A percentile compares a stretch with the other conserved stretches of the same genome.
Conservation (phyloP, 2,888 invertebrate species). For the Neuroscelio doddi region DNA sequence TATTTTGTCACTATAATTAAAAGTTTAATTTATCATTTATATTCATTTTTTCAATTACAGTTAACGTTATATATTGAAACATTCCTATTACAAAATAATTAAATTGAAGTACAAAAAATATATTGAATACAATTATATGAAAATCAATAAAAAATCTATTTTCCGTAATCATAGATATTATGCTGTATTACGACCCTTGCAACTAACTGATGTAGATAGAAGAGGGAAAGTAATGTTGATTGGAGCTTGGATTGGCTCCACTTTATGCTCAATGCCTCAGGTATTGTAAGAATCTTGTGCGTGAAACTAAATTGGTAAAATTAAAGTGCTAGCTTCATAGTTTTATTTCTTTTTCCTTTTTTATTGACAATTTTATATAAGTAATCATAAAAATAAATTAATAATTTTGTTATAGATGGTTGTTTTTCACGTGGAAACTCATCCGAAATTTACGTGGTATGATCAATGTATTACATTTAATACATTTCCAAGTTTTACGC, state of each 20-base stretch:
- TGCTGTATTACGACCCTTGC: slow-evolving; percentile 87
- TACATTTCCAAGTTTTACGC: slow-evolving; percentile 80
- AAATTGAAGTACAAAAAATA: slow-evolving; percentile 1
- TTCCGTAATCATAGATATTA: slow-evolving; percentile 79
- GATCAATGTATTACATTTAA: slow-evolving; percentile 93
- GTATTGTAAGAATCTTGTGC: too few species aligned
- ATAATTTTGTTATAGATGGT: slow-evolving; percentile 75
- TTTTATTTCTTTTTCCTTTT: too few species aligned
- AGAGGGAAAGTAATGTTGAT: slow-evolving; percentile 85
- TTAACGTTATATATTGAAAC: too few species aligned
- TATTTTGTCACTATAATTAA: too few species aligned
- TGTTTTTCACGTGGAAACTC: slow-evolving; percentile 89
- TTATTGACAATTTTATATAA: too few species aligned
- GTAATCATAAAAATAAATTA: too few species aligned
- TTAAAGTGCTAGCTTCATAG: too few species aligned
- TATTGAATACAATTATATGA: slow-evolving; percentile 1
- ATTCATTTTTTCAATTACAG: too few species aligned
- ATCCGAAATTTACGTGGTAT: slow-evolving; percentile 89
- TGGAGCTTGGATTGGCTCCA: slow-evolving; percentile 86
- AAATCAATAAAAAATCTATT: background rate
- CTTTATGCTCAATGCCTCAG: slow-evolving; percentile 89
- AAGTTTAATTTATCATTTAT: too few species aligned
- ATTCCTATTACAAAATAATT: too few species aligned
- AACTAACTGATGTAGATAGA: slow-evolving; percentile 81
- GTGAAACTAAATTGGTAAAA: too few species aligned